Base-by-base conservation (phyloP, 2,113 vertebrate genomes). In the Copsychus sechellarum region DNA sequence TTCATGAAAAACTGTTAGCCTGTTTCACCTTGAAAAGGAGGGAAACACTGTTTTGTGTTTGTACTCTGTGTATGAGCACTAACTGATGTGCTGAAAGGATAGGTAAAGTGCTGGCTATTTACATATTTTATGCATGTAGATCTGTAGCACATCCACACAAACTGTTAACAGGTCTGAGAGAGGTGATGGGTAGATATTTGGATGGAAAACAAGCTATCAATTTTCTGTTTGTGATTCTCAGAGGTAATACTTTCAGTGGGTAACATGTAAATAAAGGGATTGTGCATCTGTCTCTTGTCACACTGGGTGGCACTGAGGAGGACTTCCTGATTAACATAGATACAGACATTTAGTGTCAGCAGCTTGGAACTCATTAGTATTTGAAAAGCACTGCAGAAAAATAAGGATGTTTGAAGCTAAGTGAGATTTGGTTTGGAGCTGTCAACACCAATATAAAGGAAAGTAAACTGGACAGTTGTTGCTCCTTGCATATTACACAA, bases 61-160 rank as follows among this genome's bases (percentile, higher is more conserved):
- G 14, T 45, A 31, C 50, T 61, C 54, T 26, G 6, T 70, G 14
- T 31, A 12, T 61, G 60, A 84, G 28, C 23, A n/a, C 12, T 36
- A 34, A 20, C 4, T 45, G 42, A 25, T 51, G 22, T 40, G 51
- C 48, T 67, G 25, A 51, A 74, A 43, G 17, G 33, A 26, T 33
- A n/a, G 50, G 24, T 34, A 34, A 38, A 76, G 25, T 0, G 0
- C 54, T 57, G 36, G n/a, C n/a, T 31, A 8, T 16, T 71, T 24
- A n/a, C 0, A 24, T 1, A 1, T 43, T 53, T 69, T 34, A 9
- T 53, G 22, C 33, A 22, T 58, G 3, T 12, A 25, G 33, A 42
- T 34, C 36, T 69, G 33, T 42, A 85, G 65, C 43, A 89, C 29
- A n/a, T 47, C 23, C 43, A 66, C 57, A 57, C 31, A 51, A 33